Percentiles rank a stretch among this genome's conserved stretches.
Evolutionary conservation across 2,888 invertebrate genomes (phyloP).

Genomic region (Athrips mouffetella): DNA sequence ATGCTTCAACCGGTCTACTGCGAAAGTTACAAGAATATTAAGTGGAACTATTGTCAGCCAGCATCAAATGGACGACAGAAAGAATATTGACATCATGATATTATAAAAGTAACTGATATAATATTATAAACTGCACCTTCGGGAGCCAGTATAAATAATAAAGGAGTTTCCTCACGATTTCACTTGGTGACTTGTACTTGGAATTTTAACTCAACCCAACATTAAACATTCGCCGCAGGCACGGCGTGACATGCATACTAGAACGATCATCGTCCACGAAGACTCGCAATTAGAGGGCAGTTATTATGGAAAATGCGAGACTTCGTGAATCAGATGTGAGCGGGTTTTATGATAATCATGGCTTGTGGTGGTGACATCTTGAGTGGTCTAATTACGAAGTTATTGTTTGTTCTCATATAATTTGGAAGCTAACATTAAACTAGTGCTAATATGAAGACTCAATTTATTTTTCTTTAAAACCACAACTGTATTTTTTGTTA

Average conservation of each 20-base stretch:
- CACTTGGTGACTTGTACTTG: slow-evolving; percentile 16
- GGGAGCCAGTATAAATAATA: slow-evolving; percentile 5
- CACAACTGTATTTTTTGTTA: too few species aligned
- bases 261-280: neutral
- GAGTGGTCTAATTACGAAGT: neutral
- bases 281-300: neutral
- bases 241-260: slow-evolving; percentile 16
- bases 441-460: too few species aligned
- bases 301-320: neutral
- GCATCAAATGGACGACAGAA: too few species aligned
- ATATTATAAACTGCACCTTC: neutral
- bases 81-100: neutral
- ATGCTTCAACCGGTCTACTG: too few species aligned
- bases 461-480: too few species aligned
- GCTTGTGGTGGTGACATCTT: slow-evolving; percentile 14
- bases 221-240: slow-evolving; percentile 14
- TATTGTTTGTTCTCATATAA: too few species aligned
- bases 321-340: neutral
- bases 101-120: neutral
- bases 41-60: too few species aligned
- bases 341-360: slow-evolving; percentile 14
- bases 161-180: slow-evolving; percentile 19
- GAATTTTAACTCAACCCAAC: slow-evolving; percentile 19
- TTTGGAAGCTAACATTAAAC: too few species aligned
- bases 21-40: too few species aligned